Evolutionary conservation across 1,140 invertebrate genomes (phyloP), one percentile per base, ranked within the genome.

Genomic region (Sogatella furcifera): DNA sequence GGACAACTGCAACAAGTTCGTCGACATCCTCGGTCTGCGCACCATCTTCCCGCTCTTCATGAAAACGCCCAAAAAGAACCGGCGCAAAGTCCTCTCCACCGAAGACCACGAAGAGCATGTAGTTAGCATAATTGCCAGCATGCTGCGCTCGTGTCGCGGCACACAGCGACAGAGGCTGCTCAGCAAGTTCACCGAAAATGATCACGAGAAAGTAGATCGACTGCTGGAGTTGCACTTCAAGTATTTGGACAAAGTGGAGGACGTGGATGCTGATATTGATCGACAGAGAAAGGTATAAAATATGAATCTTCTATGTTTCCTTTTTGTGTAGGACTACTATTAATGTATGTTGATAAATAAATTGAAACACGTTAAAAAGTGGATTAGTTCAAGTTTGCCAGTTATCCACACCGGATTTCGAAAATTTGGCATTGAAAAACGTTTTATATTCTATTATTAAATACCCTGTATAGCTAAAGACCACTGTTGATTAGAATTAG

Each of bases 41-140:
- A 97, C 93, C 1, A 89, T 99, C 56, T 99, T 99, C 76, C 96
- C 97, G 1, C 75, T 99, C 0, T 99, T 99, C 70, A 98, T 99
- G 96, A 96, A 97, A 78, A 98, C 96, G 0, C 95, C 95, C 5
- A 92, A 88, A 59, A 89, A 88, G 67, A 84, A 86, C 66, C 81
- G 89, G 63, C 89, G 88, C 72, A 87, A 89, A 68, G 82, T 96
- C 34, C 79, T 95, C 14, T 88, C 88, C 9, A 80, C 89, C 6
- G 90, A 96, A 72, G 92, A 97, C 73, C 89, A 96, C 67, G 95
- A 98, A 83, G 95, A 97, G 74, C 94, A 97, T 73, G 90, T 97
- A 13, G 80, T 91, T 41, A 95, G 95, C 0, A 94, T 99, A 55
- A 92, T 99, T 70, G 85, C 91, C 0, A 90, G 90, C 52, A 89